Evolutionary conservation across 2,888 invertebrate genomes (phyloP).

Genomic region (Aelia acuminata): DNA sequence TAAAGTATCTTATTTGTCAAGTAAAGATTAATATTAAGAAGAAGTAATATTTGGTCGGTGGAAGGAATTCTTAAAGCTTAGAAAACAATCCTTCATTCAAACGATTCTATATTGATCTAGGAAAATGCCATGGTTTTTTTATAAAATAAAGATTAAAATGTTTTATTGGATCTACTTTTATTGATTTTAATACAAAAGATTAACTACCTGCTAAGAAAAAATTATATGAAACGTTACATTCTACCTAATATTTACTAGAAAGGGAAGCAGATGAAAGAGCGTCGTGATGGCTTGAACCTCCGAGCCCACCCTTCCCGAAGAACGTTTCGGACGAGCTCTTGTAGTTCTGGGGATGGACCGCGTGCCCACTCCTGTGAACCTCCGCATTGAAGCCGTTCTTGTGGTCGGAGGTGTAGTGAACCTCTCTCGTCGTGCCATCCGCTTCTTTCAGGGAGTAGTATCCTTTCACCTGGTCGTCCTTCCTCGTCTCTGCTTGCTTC

Average conservation of each 20-base stretch:
- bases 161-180: too few relatives aligned
- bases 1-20: too few relatives aligned
- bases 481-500: conserved; percentile 70
- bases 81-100: too few relatives aligned
- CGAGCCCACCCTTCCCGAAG: conserved; percentile 36
- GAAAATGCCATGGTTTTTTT: too few relatives aligned
- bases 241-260: neutral
- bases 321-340: conserved; percentile 41
- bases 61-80: too few relatives aligned
- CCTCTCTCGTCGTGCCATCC: conserved; percentile 65
- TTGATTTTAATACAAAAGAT: neutral
- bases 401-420: conserved; percentile 67
- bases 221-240: neutral
- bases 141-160: too few relatives aligned
- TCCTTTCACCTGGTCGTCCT: conserved; percentile 70
- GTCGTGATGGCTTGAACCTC: neutral
- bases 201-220: too few relatives aligned
- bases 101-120: too few relatives aligned
- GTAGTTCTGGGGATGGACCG: conserved; percentile 63
- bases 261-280: neutral
- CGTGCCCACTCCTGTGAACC: conserved; percentile 65
- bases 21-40: too few relatives aligned
- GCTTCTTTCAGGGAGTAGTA: conserved; percentile 68
- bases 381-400: conserved; percentile 67
- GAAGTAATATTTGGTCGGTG: too few relatives aligned